Percentiles rank a stretch among this genome's conserved stretches.
These are phyloP conservation scores for Umimayanthus kanabou DNA, from an alignment of 92 coral and sea anemone genomes.

Conservation along the genomic window DNA sequence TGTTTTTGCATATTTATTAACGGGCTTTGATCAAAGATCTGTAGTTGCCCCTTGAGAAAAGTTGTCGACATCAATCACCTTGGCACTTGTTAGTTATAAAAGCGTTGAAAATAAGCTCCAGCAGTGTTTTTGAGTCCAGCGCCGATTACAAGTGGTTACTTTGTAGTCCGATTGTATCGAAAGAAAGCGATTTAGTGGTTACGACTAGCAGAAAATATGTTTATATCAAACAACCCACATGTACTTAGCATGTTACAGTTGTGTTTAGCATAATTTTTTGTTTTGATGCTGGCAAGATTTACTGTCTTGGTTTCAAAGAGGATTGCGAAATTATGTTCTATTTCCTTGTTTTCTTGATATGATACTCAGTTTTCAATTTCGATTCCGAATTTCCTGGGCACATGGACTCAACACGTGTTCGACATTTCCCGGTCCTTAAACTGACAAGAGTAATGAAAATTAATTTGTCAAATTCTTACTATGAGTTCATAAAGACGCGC, in stretches of 20 bases:
- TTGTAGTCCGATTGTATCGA: slow-evolving; percentile 18
- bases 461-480: slow-evolving; percentile 70
- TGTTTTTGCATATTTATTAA: slow-evolving; percentile 77
- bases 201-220: slow-evolving; percentile 17
- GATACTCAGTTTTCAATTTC: slow-evolving; percentile 15
- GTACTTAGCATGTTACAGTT: slow-evolving; percentile 24
- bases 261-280: slow-evolving; percentile 19
- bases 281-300: slow-evolving; percentile 2
- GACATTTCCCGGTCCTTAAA: slow-evolving; percentile 26
- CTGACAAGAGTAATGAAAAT: slow-evolving; percentile 62
- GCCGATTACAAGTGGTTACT: slow-evolving; percentile 20
- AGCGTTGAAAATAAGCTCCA: neutral
- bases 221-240: slow-evolving; percentile 24
- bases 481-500: slow-evolving; percentile 61
- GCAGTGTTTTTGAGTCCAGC: neutral
- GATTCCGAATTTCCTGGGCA: slow-evolving; percentile 39
- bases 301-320: slow-evolving; percentile 24
- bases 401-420: slow-evolving; percentile 36
- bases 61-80: neutral
- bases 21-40: slow-evolving; percentile 71
- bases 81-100: neutral
- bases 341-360: slow-evolving; percentile 18
- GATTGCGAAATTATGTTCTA: neutral
- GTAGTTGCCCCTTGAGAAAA: slow-evolving; percentile 36
- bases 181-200: slow-evolving; percentile 33